Conservation (phyloP, 2,888 invertebrate species). For the Idaea straminata region DNA sequence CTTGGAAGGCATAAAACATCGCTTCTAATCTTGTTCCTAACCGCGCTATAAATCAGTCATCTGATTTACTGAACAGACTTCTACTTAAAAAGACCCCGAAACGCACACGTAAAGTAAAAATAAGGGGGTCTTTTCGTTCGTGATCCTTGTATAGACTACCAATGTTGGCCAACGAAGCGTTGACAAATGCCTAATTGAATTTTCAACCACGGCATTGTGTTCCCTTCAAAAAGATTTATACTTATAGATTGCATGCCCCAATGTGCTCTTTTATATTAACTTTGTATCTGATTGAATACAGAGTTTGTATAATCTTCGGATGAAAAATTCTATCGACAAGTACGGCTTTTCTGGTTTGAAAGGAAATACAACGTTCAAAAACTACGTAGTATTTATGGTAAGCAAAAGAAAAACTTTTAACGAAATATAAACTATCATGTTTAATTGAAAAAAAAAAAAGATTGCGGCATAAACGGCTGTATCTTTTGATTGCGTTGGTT, state of each 20-base stretch:
- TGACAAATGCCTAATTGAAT: constrained; percentile 72
- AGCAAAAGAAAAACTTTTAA: background rate
- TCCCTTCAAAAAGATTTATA: constrained; percentile 54
- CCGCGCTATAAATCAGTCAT: constrained; percentile 22
- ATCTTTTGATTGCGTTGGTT: too few species aligned
- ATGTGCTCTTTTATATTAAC: constrained; percentile 2
- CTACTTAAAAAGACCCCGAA: background rate
- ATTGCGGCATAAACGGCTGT: too few species aligned
- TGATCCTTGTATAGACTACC: constrained; percentile 45
- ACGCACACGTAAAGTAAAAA: constrained; percentile 49
- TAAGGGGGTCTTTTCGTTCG: constrained; percentile 46
- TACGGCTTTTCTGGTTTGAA: background rate
- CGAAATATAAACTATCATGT: too few species aligned
- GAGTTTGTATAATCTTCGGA: background rate
- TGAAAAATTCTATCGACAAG: background rate
- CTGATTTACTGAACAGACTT: constrained; percentile 12
- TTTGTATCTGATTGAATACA: constrained; percentile 13
- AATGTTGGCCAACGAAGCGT: constrained; percentile 54
- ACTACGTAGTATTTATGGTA: background rate
- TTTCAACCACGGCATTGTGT: constrained; percentile 58
- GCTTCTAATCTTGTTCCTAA: constrained; percentile 2
- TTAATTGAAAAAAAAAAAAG: too few species aligned
- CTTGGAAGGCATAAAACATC: background rate
- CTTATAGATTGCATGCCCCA: constrained; percentile 28
- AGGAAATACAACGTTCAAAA: too few species aligned